These are phyloP conservation scores for Sterrhoptilus dennistouni DNA, from an alignment of 2,113 vertebrate species.

Conservation along the genomic window DNA sequence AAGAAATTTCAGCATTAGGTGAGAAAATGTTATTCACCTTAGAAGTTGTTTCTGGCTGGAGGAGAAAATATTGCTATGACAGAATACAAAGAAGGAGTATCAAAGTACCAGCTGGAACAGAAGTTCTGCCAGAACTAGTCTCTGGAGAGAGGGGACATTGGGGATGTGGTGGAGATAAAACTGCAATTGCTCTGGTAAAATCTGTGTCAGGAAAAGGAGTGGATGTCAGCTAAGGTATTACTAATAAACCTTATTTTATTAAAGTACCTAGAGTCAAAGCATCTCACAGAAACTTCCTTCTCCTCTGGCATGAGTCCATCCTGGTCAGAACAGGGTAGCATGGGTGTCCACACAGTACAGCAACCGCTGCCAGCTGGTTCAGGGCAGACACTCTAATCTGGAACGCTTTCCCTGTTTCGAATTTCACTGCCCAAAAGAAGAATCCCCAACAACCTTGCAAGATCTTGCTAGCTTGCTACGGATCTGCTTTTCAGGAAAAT, in stretches of 20 bases:
- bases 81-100: background rate
- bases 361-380: background rate
- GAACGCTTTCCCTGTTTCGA: background rate
- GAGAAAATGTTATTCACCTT: background rate
- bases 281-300: background rate
- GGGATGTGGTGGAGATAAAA: background rate
- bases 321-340: background rate
- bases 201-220: background rate
- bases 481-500: background rate
- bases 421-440: background rate
- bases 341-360: background rate
- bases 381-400: rapidly evolving
- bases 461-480: rapidly evolving
- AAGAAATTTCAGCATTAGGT: background rate
- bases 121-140: background rate
- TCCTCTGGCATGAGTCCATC: background rate
- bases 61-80: background rate
- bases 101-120: background rate
- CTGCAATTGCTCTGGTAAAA: background rate
- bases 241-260: background rate
- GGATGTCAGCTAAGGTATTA: background rate
- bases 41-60: background rate
- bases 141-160: background rate
- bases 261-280: background rate
- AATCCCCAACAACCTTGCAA: background rate